Evolutionary conservation across 2,797 vertebrate genomes (phyloP).

Genomic region (Amblyraja radiata): DNA sequence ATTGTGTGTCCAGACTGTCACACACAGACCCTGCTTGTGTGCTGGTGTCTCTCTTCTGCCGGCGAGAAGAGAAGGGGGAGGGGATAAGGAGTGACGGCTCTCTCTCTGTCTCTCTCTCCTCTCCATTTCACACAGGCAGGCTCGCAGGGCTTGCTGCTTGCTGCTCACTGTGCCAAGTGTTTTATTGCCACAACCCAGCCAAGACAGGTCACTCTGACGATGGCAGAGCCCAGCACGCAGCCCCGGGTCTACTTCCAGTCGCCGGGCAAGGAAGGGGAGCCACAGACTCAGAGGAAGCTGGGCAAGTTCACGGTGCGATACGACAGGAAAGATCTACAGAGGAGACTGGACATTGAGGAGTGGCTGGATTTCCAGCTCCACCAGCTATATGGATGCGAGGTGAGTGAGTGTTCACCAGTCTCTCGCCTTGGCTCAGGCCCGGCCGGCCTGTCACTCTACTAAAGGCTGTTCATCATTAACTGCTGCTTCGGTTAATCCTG

Average conservation of each 20-base stretch:
- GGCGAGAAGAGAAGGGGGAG: neutral
- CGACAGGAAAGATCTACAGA: constrained; percentile 87
- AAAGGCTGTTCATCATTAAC: neutral
- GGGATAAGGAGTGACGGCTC: neutral
- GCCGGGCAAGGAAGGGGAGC: constrained; percentile 61
- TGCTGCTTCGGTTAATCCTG: neutral
- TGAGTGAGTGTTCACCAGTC: constrained; percentile 49
- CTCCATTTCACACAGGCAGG: neutral
- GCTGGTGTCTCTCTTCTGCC: constrained; percentile 28
- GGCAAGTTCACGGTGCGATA: constrained; percentile 92
- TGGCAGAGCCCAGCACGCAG: constrained; percentile 66
- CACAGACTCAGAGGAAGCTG: constrained; percentile 72
- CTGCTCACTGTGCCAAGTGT: neutral
- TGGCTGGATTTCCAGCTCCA: constrained; percentile 86
- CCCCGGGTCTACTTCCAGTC: constrained; percentile 80
- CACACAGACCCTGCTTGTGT: constrained; percentile 4
- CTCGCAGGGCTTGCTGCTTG: neutral
- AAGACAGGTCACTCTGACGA: neutral
- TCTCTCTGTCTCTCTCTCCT: neutral
- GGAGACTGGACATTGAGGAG: constrained; percentile 86
- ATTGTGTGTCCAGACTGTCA: constrained; percentile 12
- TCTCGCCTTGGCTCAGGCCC: neutral
- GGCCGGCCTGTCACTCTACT: neutral
- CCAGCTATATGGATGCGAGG: constrained; percentile 83
- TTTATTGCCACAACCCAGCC: neutral